A percentile compares a stretch with the other conserved stretches of the same genome.
phyloP scores from a whole-genome alignment of 2,113 vertebrate species.

The Pteronura brasiliensis region DNA sequence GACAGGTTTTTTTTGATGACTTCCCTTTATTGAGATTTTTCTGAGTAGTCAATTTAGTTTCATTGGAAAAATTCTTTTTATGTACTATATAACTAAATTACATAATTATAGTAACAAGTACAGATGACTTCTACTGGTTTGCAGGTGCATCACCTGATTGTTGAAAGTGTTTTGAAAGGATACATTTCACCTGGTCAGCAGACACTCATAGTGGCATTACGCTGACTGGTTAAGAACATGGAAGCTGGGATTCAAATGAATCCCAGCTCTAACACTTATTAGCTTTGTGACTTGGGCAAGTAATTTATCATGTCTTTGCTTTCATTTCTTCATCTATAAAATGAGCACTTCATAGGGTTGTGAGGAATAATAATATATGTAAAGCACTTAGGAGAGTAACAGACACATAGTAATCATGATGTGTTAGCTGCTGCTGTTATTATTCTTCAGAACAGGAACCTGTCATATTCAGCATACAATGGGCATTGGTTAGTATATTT shows the following conservation, averaged over 20 bases:
- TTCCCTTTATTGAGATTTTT: slow-evolving; percentile 7
- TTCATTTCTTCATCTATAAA: slow-evolving; percentile 28
- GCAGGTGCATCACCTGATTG: neutral
- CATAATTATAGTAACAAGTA: neutral
- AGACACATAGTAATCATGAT: neutral
- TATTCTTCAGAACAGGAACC: neutral
- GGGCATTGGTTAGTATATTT: neutral
- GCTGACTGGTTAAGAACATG: neutral
- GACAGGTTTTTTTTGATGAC: neutral
- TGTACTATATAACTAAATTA: neutral
- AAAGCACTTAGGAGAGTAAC: neutral
- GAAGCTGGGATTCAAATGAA: neutral
- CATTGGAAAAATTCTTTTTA: neutral
- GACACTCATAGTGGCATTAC: neutral
- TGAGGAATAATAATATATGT: neutral
- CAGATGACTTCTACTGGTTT: neutral
- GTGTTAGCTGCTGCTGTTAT: neutral
- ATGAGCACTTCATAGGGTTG: neutral
- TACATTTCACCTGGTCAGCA: neutral
- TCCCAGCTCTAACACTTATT: neutral
- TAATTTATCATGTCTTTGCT: neutral
- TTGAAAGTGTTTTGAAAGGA: neutral
- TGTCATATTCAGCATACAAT: neutral
- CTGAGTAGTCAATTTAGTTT: slow-evolving; percentile 18
- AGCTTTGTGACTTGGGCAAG: slow-evolving; percentile 31